Evolutionary conservation across 1,140 invertebrate species (phyloP).

Genomic region (Idris sp.): DNA sequence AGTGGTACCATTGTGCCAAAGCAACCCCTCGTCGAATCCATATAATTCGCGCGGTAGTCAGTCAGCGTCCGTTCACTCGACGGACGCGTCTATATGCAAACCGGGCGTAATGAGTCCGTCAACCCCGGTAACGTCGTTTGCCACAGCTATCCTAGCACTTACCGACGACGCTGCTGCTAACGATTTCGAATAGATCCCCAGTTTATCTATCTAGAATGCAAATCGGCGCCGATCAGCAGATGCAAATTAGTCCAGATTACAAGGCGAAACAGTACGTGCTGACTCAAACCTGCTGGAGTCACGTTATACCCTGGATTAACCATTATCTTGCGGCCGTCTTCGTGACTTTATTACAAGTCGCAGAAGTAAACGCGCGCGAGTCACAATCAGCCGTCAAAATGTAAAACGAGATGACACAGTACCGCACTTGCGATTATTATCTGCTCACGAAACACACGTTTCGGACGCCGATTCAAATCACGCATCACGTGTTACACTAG

Average conservation of each 20-base stretch:
- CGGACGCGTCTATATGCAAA: slow-evolving; percentile 75
- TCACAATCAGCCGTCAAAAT: slow-evolving; percentile 69
- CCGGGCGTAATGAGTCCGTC: slow-evolving; percentile 77
- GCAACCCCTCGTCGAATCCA: slow-evolving; percentile 74
- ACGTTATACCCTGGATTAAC: slow-evolving; percentile 27
- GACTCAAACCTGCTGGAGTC: slow-evolving; percentile 31
- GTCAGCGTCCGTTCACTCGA: slow-evolving; percentile 71
- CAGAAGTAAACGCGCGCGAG: slow-evolving; percentile 28
- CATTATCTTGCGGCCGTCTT: slow-evolving; percentile 32
- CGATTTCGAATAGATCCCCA: slow-evolving; percentile 73
- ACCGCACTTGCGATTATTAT: slow-evolving; percentile 71
- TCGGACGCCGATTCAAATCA: slow-evolving; percentile 1
- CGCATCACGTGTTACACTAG: slow-evolving; percentile 14
- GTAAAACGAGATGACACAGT: slow-evolving; percentile 72
- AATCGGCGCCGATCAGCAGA: slow-evolving; percentile 63
- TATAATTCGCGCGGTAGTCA: slow-evolving; percentile 76
- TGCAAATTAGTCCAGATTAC: slow-evolving; percentile 69
- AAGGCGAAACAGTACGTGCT: slow-evolving; percentile 20
- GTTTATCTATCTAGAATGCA: slow-evolving; percentile 71
- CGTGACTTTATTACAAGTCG: slow-evolving; percentile 38
- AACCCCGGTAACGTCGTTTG: slow-evolving; percentile 76
- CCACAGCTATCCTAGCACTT: slow-evolving; percentile 76
- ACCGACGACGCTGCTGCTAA: slow-evolving; percentile 65
- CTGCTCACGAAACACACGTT: slow-evolving; percentile 49
- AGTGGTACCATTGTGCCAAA: slow-evolving; percentile 75